These are phyloP conservation scores for Recurvirostra avosetta DNA, from an alignment of 2,113 vertebrate genomes.

Conservation along the genomic window DNA sequence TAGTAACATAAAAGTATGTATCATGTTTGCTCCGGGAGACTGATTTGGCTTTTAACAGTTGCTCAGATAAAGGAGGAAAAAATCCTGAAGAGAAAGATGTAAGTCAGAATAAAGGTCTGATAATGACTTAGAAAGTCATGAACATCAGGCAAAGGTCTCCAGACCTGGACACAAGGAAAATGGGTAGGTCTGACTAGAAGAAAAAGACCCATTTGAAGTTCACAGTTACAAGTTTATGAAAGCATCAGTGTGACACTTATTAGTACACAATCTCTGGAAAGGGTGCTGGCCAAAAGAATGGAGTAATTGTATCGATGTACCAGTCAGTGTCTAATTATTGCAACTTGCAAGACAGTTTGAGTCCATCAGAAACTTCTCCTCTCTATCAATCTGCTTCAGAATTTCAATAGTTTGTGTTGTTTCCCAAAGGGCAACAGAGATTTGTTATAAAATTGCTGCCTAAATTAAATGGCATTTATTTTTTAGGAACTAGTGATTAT, in stretches of 20 bases:
- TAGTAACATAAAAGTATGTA: neutral
- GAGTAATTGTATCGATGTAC: fast-evolving
- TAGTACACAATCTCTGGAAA: neutral
- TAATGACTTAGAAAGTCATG: neutral
- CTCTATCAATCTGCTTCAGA: neutral
- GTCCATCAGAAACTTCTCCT: neutral
- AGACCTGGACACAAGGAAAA: neutral
- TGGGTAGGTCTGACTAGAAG: neutral
- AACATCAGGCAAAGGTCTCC: neutral
- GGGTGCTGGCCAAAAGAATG: neutral
- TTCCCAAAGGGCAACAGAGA: neutral
- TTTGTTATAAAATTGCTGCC: neutral
- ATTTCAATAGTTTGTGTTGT: neutral
- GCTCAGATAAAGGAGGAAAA: neutral
- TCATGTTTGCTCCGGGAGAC: neutral
- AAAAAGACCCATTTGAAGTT: neutral
- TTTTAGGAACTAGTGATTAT: neutral
- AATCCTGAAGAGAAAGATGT: neutral
- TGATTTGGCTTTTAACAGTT: neutral
- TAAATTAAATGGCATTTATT: neutral
- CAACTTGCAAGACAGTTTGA: neutral
- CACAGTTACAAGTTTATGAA: neutral
- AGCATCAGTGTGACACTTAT: neutral
- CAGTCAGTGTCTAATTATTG: neutral
- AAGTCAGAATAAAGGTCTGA: neutral